Base-by-base conservation (phyloP, 2,888 invertebrate genomes). In the Anarsia innoxiella region DNA sequence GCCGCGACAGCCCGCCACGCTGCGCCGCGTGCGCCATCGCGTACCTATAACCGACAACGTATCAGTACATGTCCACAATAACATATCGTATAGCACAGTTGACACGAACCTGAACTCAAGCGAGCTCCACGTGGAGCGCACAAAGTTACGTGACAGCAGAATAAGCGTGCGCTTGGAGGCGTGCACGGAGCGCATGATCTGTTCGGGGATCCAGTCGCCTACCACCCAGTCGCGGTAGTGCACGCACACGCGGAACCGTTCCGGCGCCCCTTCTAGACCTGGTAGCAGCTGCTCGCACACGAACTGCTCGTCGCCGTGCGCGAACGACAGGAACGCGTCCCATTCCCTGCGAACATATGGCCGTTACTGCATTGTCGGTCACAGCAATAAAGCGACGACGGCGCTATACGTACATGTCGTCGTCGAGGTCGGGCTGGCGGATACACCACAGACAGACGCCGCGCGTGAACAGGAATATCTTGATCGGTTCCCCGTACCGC, bases 301-400 rank as follows among this genome's bases (percentile, higher is more conserved):
- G 53, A 92, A 91, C 2, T 88, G 86, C 50, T 91, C 90, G 59
- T 95, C 94, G 57, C 89, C 87, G 56, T 93, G 90, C 0, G 93
- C 91, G 61, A 90, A 94, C 45, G 93, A 93, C 36, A 95, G 83
- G 62, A 95, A 95, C 0, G 92, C 93, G 61, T 95, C 19, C 8
- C 8, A 19, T 19, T 19, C 3, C 19, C 19, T 5, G 19, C 19
- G 8, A 19, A 19, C 8, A 19, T 3, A 19, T 8, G 8, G 19
- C 8, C 19, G 19, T 19, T 19, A 19, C 19, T n/a, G n/a, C n/a
- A n/a, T n/a, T n/a, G n/a, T n/a, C n/a, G n/a, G n/a, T n/a, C n/a
- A n/a, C n/a, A n/a, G n/a, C n/a, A n/a, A n/a, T n/a, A n/a, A n/a
- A n/a, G n/a, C n/a, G n/a, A n/a, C n/a, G n/a, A n/a, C n/a, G n/a